phyloP scores from a whole-genome alignment of 2,797 vertebrate genomes.

The Sebastes hopkinsi region DNA sequence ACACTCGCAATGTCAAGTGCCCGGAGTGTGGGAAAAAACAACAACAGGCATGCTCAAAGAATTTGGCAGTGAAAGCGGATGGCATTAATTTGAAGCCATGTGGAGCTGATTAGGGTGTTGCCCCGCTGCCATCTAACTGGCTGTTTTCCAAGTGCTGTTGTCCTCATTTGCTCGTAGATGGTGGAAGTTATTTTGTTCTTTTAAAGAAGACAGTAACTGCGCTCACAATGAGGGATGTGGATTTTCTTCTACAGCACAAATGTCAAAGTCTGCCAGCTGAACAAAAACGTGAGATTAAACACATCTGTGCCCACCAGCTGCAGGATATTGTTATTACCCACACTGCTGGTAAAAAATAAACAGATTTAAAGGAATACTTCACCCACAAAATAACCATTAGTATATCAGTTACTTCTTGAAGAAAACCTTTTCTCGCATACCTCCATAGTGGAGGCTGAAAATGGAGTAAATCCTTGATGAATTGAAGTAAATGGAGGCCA shows the following conservation, averaged over 20 bases:
- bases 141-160: background rate
- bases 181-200: background rate
- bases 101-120: background rate
- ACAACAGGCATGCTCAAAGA: background rate
- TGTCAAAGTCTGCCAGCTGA: background rate
- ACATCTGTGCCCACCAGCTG: background rate
- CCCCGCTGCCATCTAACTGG: background rate
- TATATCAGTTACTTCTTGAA: background rate
- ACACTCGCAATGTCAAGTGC: background rate
- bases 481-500: background rate
- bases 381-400: background rate
- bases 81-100: background rate
- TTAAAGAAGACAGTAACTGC: background rate
- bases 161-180: background rate
- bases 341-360: background rate
- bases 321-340: background rate
- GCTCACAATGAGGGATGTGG: background rate
- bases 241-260: background rate
- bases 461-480: background rate
- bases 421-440: background rate
- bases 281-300: background rate
- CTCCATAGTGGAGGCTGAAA: fast-evolving
- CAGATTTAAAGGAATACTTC: background rate
- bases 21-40: background rate
- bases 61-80: background rate